Conservation (phyloP, 2,888 invertebrate species). For the Athrips mouffetella region DNA sequence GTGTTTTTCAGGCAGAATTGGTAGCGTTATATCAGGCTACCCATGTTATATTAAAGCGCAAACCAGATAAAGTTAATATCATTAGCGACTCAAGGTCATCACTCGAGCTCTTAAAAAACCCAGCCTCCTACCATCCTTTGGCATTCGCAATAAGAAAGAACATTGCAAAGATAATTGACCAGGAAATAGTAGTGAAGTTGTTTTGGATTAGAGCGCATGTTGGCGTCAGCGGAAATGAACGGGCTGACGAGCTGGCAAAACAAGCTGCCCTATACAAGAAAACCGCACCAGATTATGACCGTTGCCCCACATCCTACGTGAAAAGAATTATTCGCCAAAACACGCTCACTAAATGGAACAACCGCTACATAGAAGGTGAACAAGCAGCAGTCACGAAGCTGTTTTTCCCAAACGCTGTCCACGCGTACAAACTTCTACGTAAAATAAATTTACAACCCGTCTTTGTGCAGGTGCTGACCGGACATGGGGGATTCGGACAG, state of each 20-base stretch:
- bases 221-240: neutral
- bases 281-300: slow-evolving; percentile 9
- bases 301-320: slow-evolving; percentile 6
- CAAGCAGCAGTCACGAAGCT: neutral
- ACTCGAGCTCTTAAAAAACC: slow-evolving; percentile 7
- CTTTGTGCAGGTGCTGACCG: slow-evolving; percentile 2
- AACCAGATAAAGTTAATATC: neutral
- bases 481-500: slow-evolving; percentile 15
- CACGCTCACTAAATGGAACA: slow-evolving; percentile 4
- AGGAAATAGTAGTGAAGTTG: neutral
- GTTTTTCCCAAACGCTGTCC: slow-evolving; percentile 6
- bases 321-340: slow-evolving; percentile 4
- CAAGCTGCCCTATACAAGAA: slow-evolving; percentile 9
- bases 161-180: no score
- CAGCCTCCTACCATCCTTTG: neutral
- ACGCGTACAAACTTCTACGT: neutral
- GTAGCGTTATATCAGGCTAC: neutral
- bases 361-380: neutral
- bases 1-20: slow-evolving; percentile 10
- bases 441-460: neutral
- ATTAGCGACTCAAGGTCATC: neutral
- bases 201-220: neutral
- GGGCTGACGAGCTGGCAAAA: slow-evolving; percentile 18
- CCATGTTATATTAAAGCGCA: neutral
- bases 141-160: neutral